Base-by-base conservation (phyloP, 2,888 invertebrate genomes). In the Tetanocera ferruginea region DNA sequence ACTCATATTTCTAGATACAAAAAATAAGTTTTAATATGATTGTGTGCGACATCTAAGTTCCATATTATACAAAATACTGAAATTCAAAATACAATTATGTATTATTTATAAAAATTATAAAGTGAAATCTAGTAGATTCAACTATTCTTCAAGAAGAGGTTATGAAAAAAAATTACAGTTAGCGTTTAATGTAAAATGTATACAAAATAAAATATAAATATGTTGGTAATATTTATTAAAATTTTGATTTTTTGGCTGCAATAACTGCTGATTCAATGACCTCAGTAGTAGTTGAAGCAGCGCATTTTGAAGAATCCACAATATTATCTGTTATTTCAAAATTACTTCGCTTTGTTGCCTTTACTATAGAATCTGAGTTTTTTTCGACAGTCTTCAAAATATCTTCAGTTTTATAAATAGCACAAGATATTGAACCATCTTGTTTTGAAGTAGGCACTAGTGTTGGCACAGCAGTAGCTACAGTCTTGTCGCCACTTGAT, bases 311-410 rank as follows among this genome's bases (percentile, higher is more conserved):
- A 28, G 55, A 17, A 23, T 28, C 64, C 4, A 43, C 2, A 3
- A 17, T 67, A 64, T 51, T 34, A 25, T 3, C 19, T n/a, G n/a
- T 55, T 37, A 17, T 25, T 6, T 37, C 67, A 14, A 43, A 37
- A 43, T 75, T 37, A n/a, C 55, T 19, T 8, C 75, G 66, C 67
- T 75, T 75, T 43, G 55, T 1, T n/a, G 23, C 25, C 19, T 25
- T 74, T 28, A 11, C 52, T n/a, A 62, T n/a, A 23, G 31, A 49
- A 64, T 49, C 14, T 23, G 25, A 3, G 8, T 71, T 25, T 6
- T 71, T 19, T 34, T 31, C 34, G 11, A 8, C 17, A 55, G 19
- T 71, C 37, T 5, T 55, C 34, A 9, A 14, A 55, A 9, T 19
- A n/a, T 11, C 17, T 6, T 31, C 37, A 34, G 25, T 14, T 11